A percentile compares a stretch with the other conserved stretches of the same genome.
Evolutionary conservation across 2,797 vertebrate genomes (phyloP).

Genomic region (Tragelaphus oryx): DNA sequence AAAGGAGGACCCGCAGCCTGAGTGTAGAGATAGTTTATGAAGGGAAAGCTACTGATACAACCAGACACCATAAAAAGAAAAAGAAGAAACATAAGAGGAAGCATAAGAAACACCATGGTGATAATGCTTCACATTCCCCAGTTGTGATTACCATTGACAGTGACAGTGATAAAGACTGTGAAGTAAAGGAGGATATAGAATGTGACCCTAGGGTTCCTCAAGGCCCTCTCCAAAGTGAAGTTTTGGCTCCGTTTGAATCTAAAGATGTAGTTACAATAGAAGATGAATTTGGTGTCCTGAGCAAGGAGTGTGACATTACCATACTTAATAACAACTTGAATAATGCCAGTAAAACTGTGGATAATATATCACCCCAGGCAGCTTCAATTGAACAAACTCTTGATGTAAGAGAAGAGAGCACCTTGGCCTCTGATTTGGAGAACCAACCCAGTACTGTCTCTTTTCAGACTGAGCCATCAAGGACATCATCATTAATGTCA

Average conservation of each 20-base stretch:
- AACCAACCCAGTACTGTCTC: constrained; percentile 18
- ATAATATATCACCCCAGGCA: constrained; percentile 40
- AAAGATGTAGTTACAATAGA: constrained; percentile 64
- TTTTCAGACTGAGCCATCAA: constrained; percentile 65
- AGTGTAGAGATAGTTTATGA: constrained; percentile 89
- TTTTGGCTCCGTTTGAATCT: constrained; percentile 48
- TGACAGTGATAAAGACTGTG: constrained; percentile 81
- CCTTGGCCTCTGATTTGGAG: constrained; percentile 31
- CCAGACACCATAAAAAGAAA: constrained; percentile 88
- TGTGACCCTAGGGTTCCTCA: constrained; percentile 64
- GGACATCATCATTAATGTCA: constrained; percentile 65
- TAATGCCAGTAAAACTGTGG: constrained; percentile 45
- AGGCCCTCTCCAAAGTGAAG: constrained; percentile 43
- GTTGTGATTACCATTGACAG: constrained; percentile 89
- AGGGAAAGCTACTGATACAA: constrained; percentile 80
- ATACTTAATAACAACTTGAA: constrained; percentile 35
- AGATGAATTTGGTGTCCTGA: constrained; percentile 55
- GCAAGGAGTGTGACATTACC: constrained; percentile 43
- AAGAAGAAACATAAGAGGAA: constrained; percentile 95
- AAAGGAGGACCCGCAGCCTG: constrained; percentile 86
- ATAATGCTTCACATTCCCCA: constrained; percentile 73
- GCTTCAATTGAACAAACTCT: constrained; percentile 51
- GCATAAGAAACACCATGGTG: constrained; percentile 82
- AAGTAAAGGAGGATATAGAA: constrained; percentile 50
- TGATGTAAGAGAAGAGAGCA: constrained; percentile 46